A percentile compares a stretch with the other conserved stretches of the same genome.
phyloP scores from a whole-genome alignment of 2,888 invertebrate genomes.

The Phyllotreta striolata region DNA sequence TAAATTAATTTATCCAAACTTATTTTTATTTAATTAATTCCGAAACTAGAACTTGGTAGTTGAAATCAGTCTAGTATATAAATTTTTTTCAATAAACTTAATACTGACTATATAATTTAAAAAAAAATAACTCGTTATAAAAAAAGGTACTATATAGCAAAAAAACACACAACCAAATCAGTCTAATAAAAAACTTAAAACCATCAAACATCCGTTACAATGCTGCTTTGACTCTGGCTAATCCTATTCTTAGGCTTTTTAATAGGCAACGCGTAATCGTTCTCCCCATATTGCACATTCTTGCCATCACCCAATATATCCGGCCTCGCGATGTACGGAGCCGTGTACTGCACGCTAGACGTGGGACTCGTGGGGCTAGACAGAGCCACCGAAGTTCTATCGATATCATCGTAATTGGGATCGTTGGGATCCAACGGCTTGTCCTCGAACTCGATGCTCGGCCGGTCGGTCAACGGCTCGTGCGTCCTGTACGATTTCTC shows the following conservation, averaged over 20 bases:
- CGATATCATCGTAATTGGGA: constrained; percentile 32
- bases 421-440: constrained; percentile 75
- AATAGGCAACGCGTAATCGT: constrained; percentile 49
- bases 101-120: no score
- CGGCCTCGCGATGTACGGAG: constrained; percentile 46
- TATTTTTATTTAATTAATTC: no score
- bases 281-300: constrained; percentile 44
- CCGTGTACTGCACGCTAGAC: constrained; percentile 35
- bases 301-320: constrained; percentile 41
- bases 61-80: no score
- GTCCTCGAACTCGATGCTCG: constrained; percentile 80
- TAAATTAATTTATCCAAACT: no score
- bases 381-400: constrained; percentile 15
- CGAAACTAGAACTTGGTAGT: no score
- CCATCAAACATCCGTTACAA: constrained; percentile 54
- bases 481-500: constrained; percentile 85
- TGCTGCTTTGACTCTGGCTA: constrained; percentile 55
- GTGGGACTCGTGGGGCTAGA: constrained; percentile 41
- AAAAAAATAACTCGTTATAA: no score
- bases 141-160: no score
- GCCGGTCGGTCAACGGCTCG: constrained; percentile 78
- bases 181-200: no score
- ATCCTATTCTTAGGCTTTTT: constrained; percentile 47
- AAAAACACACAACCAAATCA: no score
- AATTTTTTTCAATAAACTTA: no score